These are phyloP conservation scores for Drosophila chauvacae DNA, from an alignment of 1,140 invertebrate genomes.

Conservation along the genomic window DNA sequence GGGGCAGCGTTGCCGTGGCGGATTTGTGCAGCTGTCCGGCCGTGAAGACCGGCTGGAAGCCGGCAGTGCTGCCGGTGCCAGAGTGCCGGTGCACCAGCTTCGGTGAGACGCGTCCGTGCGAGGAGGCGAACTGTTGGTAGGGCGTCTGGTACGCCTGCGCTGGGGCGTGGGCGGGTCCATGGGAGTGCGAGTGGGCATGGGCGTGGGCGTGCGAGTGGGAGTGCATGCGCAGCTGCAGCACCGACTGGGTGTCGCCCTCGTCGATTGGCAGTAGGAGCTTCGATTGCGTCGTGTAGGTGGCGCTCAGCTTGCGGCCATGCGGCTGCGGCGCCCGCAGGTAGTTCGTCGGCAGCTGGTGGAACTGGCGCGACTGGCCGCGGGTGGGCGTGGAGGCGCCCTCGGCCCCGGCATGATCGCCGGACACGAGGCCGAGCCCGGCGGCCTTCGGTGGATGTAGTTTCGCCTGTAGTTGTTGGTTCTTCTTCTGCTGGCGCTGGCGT, in stretches of 20 bases:
- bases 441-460: slow-evolving; percentile 85
- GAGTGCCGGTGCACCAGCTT: slow-evolving; percentile 80
- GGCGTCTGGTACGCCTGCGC: slow-evolving; percentile 56
- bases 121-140: slow-evolving; percentile 72
- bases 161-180: slow-evolving; percentile 26
- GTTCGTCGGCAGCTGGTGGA: slow-evolving; percentile 85
- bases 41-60: slow-evolving; percentile 47
- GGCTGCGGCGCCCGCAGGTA: slow-evolving; percentile 82
- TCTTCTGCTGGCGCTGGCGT: slow-evolving; percentile 84
- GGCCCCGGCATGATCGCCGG: slow-evolving; percentile 68
- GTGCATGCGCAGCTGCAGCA: slow-evolving; percentile 81
- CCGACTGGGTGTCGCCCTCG: slow-evolving; percentile 79
- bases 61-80: slow-evolving; percentile 65
- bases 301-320: slow-evolving; percentile 80
- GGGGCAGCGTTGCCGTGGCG: slow-evolving; percentile 81
- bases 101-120: slow-evolving; percentile 78
- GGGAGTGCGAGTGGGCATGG: slow-evolving; percentile 58
- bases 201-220: slow-evolving; percentile 65
- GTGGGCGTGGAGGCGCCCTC: slow-evolving; percentile 75
- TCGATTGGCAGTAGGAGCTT: slow-evolving; percentile 84
- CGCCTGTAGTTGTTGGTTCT: slow-evolving; percentile 85
- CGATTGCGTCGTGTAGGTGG: slow-evolving; percentile 82
- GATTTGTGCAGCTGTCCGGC: slow-evolving; percentile 78
- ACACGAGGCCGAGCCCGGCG: slow-evolving; percentile 44
- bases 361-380: slow-evolving; percentile 85